phyloP scores from a whole-genome alignment of 2,888 invertebrate genomes.

The Aleiodes testaceus region DNA sequence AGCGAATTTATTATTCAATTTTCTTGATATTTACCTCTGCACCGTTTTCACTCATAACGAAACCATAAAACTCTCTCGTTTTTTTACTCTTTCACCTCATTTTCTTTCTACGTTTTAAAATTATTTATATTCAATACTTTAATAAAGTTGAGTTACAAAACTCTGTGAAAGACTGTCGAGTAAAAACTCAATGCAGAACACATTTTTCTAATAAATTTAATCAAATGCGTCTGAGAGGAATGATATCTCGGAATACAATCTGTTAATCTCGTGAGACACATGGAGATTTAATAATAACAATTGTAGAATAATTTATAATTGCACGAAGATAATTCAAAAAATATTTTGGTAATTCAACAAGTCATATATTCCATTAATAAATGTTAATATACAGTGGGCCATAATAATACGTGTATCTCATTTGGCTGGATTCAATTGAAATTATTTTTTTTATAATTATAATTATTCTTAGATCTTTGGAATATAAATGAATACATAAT shows the following conservation, averaged over 20 bases:
- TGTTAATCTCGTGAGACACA: not conserved
- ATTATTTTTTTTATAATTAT: constrained; percentile 15
- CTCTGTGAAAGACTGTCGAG: no score
- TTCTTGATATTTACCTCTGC: not conserved
- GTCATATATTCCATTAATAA: constrained; percentile 33
- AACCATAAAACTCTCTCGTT: no score
- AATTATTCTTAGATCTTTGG: no score
- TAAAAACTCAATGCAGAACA: no score
- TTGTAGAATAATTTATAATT: constrained; percentile 46
- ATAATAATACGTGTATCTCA: not conserved
- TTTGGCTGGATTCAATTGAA: not conserved
- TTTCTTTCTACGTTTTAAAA: no score
- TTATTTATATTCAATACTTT: no score
- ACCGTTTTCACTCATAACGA: no score
- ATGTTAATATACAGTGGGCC: constrained; percentile 37
- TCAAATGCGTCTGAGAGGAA: no score
- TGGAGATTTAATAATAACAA: constrained; percentile 36
- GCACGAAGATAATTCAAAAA: constrained; percentile 44
- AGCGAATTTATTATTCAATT: not conserved
- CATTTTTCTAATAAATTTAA: no score
- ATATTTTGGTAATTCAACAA: constrained; percentile 36
- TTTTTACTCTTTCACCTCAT: no score
- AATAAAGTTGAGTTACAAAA: no score
- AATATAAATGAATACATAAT: constrained; percentile 21
- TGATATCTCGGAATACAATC: no score